phyloP scores from a whole-genome alignment of 1,140 invertebrate species.

The Halyomorpha halys region DNA sequence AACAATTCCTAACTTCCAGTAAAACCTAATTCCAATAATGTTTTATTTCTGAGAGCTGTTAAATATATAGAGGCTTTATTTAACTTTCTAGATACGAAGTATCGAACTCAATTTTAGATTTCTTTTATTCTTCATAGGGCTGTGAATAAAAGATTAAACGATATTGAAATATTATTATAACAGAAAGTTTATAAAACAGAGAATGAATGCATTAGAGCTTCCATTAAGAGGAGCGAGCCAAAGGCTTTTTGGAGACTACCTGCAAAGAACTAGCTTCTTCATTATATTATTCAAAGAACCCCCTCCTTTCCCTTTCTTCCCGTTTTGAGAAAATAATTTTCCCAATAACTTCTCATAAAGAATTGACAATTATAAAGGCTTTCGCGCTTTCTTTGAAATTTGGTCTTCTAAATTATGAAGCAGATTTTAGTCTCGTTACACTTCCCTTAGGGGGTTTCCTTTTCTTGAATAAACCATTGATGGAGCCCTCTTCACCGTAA shows the following conservation, averaged over 20 bases:
- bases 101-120: too few species aligned
- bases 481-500: too few species aligned
- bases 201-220: neutral
- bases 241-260: neutral
- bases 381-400: neutral
- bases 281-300: slow-evolving; percentile 9
- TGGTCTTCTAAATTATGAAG: neutral
- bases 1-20: too few species aligned
- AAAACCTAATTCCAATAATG: too few species aligned
- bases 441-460: neutral
- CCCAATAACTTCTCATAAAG: slow-evolving; percentile 5
- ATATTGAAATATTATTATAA: neutral
- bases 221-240: neutral
- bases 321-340: neutral
- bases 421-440: neutral
- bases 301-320: neutral
- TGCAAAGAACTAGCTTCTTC: neutral
- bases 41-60: too few species aligned
- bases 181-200: slow-evolving; percentile 3
- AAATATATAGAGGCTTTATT: too few species aligned
- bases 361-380: slow-evolving; percentile 8
- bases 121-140: too few species aligned
- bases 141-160: neutral
- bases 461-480: too few species aligned
- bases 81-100: too few species aligned